Evolutionary conservation across 2,113 vertebrate genomes (phyloP).

Genomic region (Ariopsis seemanni): DNA sequence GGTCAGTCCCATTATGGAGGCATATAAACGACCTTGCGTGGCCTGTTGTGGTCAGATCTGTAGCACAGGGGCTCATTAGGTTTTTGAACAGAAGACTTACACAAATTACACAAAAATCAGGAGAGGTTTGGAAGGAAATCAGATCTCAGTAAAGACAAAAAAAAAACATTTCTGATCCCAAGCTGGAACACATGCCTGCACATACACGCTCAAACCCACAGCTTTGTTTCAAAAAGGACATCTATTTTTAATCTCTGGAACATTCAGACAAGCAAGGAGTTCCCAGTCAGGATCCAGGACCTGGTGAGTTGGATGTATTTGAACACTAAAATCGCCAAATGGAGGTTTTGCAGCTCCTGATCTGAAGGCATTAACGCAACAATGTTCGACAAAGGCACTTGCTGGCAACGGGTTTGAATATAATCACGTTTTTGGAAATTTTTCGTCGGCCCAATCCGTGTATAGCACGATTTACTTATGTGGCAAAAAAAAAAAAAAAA

Average conservation of each 20-base stretch:
- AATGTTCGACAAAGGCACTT: constrained; percentile 76
- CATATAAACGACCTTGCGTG: constrained; percentile 64
- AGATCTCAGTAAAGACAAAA: constrained; percentile 56
- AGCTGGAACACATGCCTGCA: constrained; percentile 57
- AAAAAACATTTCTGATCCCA: constrained; percentile 50
- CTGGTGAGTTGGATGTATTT: background rate
- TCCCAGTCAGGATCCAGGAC: background rate
- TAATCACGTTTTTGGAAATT: constrained; percentile 72
- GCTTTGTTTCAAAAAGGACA: constrained; percentile 40
- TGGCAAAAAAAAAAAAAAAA: constrained; percentile 70
- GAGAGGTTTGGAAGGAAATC: constrained; percentile 51
- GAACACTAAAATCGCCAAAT: background rate
- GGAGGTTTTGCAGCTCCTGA: background rate
- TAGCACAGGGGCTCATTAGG: constrained; percentile 54
- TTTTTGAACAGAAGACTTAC: constrained; percentile 58
- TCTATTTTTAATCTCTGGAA: constrained; percentile 72
- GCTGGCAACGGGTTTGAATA: constrained; percentile 73
- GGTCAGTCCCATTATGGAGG: constrained; percentile 57
- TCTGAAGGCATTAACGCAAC: constrained; percentile 66
- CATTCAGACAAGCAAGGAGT: constrained; percentile 60
- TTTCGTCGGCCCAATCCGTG: constrained; percentile 74
- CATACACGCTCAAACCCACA: constrained; percentile 16
- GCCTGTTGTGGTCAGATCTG: constrained; percentile 62
- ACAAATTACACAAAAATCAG: constrained; percentile 55
- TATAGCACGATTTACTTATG: constrained; percentile 79